A percentile compares a stretch with the other conserved stretches of the same genome.
phyloP scores from a whole-genome alignment of 1,140 invertebrate genomes.

The Pseudachorutes palmiensis region DNA sequence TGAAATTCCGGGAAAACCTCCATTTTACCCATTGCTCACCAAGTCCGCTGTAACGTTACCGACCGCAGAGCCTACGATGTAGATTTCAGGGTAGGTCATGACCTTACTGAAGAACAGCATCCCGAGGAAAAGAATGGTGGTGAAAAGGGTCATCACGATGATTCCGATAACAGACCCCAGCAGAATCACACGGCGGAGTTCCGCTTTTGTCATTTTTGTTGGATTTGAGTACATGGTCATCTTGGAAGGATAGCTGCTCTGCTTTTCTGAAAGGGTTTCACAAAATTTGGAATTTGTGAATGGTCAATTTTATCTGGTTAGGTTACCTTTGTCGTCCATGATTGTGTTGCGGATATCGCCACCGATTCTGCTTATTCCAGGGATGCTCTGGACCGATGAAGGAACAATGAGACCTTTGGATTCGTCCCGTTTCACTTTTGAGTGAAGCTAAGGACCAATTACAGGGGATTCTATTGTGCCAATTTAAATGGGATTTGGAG shows the following conservation, averaged over 20 bases:
- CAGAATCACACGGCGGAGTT: background rate
- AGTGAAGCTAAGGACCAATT: too few relatives aligned
- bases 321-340: slow-evolving; percentile 8
- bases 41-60: slow-evolving; percentile 4
- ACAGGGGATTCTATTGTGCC: too few relatives aligned
- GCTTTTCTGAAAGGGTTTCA: background rate
- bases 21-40: slow-evolving; percentile 7
- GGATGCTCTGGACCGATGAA: too few relatives aligned
- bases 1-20: slow-evolving; percentile 6
- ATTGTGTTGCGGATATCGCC: too few relatives aligned
- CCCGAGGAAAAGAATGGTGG: background rate
- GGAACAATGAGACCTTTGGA: too few relatives aligned
- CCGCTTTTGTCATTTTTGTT: slow-evolving; percentile 3
- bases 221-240: background rate
- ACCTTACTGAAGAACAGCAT: slow-evolving; percentile 1
- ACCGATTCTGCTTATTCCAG: too few relatives aligned
- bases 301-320: background rate
- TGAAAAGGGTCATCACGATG: slow-evolving; percentile 2
- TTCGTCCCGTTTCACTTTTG: too few relatives aligned
- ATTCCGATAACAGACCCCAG: background rate
- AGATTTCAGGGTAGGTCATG: background rate
- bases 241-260: background rate
- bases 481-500: too few relatives aligned
- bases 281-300: background rate
- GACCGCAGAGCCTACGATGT: background rate